Evolutionary conservation across 2,888 invertebrate genomes (phyloP), one percentile per base, ranked within the genome.

Genomic region (Watsonalla binaria): DNA sequence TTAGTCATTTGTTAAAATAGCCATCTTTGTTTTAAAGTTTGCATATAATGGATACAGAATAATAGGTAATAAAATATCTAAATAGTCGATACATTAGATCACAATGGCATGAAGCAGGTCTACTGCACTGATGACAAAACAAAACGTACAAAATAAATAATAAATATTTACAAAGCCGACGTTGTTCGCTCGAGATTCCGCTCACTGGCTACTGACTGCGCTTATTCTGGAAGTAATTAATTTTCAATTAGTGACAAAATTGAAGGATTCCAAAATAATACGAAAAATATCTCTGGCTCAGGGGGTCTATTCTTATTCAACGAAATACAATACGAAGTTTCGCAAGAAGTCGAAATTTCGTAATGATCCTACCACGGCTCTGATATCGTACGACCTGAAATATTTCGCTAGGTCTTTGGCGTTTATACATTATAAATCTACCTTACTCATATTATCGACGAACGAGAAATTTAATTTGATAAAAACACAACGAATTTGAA

Each of bases 71-170:
- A 33, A 5, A 11, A 45, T 14, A 39, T 51, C 47, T 51, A 49
- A 49, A 51, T 55, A 45, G 50, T 46, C 47, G 39, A 54, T 54
- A 54, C 46, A 46, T 37, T 52, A 56, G 48, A 59, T 51, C 57
- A 57, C 57, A 55, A 47, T 52, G 51, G 54, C 58, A 55, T 13
- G 51, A 46, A 42, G 51, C 56, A 51, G 54, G 34, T 24, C 45
- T 15, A 51, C 46, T 52, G 53, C 47, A 46, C 46, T 45, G 47
- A 53, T 47, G 45, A 37, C 48, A 48, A 35, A 49, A 49, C 33
- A 49, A 52, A 39, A 52, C 37, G 49, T 49, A 35, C 33, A 46
- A 49, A 55, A 50, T 52, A 52, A 46, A 51, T 45, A 51, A 46
- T 47, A 47, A 51, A 45, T 55, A 56, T 56, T 56, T 56, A 53